Conservation (phyloP, 2,797 vertebrate genomes). For the Eulemur coronatus region DNA sequence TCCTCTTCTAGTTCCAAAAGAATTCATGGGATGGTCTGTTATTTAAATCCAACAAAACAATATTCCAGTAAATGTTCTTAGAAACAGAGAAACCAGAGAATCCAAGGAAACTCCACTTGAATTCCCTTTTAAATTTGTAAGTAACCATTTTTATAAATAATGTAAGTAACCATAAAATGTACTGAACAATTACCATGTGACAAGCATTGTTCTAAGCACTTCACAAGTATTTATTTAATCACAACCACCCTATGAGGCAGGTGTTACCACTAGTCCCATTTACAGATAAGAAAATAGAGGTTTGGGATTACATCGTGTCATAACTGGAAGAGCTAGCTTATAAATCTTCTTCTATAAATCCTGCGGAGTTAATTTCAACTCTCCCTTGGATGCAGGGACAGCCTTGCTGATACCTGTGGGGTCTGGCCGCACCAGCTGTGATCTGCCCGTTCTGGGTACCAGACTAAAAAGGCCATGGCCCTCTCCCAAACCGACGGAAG, state of each 20-base stretch:
- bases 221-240: background rate
- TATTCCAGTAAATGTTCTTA: background rate
- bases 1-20: background rate
- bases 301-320: background rate
- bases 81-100: conserved; percentile 5
- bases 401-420: background rate
- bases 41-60: conserved; percentile 47
- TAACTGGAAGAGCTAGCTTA: background rate
- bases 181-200: background rate
- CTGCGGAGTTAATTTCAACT: background rate
- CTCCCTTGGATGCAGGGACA: background rate
- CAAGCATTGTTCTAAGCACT: background rate
- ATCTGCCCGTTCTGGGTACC: background rate
- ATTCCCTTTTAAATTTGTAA: conserved; percentile 21
- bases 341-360: background rate
- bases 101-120: background rate
- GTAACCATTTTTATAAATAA: background rate
- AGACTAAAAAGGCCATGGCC: background rate
- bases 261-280: background rate
- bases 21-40: background rate
- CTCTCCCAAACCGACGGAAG: background rate
- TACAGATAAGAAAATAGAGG: background rate
- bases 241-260: background rate
- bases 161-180: background rate
- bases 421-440: background rate